A percentile compares a stretch with the other conserved stretches of the same genome.
Evolutionary conservation across 2,888 invertebrate species (phyloP).

Genomic region (Temnothorax rugatulus): DNA sequence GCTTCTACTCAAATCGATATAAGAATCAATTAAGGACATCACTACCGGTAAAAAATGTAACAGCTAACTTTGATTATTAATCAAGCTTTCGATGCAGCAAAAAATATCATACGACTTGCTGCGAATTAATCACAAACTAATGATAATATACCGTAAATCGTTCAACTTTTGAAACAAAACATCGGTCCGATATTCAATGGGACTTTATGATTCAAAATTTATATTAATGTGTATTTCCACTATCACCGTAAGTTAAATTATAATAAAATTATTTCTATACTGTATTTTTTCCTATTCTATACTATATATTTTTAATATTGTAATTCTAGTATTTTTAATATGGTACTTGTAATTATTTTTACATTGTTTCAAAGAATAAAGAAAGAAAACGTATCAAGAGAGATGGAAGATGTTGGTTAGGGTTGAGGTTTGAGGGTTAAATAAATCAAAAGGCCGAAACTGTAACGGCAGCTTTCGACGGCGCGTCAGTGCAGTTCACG

Average conservation of each 20-base stretch:
- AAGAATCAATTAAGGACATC: neutral
- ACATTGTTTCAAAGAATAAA: neutral
- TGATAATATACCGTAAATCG: neutral
- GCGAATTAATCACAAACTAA: neutral
- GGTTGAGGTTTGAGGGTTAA: neutral
- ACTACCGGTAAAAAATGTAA: neutral
- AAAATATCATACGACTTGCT: neutral
- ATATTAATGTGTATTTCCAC: neutral
- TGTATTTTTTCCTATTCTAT: too few relatives aligned
- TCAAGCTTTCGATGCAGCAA: neutral
- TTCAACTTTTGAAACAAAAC: neutral
- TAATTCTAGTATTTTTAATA: neutral
- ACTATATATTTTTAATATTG: neutral
- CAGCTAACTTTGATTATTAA: slow-evolving; percentile 17
- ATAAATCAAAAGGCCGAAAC: neutral
- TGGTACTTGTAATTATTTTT: neutral
- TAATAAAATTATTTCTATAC: neutral
- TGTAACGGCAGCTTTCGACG: neutral
- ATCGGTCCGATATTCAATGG: neutral
- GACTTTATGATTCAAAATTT: slow-evolving; percentile 12
- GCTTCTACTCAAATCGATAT: neutral
- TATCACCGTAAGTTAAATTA: neutral
- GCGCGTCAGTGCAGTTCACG: neutral
- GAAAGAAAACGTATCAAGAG: neutral
- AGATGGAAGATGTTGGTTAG: neutral